Evolutionary conservation across 2,797 vertebrate genomes (phyloP).

Genomic region (Garrulus glandarius): DNA sequence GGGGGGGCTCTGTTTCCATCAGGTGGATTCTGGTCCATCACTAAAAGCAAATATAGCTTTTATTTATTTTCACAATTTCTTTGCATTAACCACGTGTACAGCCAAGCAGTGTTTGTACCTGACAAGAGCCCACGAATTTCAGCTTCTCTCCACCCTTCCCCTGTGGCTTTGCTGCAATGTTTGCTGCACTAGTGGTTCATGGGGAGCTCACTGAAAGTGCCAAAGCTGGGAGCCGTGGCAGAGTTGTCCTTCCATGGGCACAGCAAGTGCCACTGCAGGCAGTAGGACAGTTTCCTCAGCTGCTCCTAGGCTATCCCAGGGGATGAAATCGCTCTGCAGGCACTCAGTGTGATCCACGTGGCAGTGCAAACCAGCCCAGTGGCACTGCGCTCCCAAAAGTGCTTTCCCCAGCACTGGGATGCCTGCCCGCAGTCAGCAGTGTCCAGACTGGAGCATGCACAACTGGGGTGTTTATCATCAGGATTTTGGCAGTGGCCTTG

Average conservation of each 20-base stretch:
- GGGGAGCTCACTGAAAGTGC: not conserved
- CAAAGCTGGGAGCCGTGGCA: not conserved
- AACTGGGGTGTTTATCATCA: not conserved
- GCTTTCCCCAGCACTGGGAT: not conserved
- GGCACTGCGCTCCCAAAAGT: not conserved
- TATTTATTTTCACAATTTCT: not conserved
- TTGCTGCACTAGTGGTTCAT: not conserved
- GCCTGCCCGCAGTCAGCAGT: fast-evolving
- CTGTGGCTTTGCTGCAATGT: not conserved
- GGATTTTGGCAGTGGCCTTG: not conserved
- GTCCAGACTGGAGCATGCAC: not conserved
- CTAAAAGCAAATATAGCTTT: not conserved
- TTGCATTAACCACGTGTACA: not conserved
- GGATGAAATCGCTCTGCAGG: not conserved
- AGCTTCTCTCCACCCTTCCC: not conserved
- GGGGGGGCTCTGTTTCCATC: fast-evolving
- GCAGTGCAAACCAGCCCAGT: not conserved
- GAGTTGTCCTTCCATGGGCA: fast-evolving
- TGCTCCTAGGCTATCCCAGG: not conserved
- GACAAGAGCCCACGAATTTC: not conserved
- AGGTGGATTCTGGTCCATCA: not conserved
- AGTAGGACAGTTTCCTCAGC: not conserved
- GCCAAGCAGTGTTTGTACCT: not conserved
- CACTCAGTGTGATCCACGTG: fast-evolving
- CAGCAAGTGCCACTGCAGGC: not conserved